phyloP scores from a whole-genome alignment of 2,888 invertebrate species.

The Bombylius major region DNA sequence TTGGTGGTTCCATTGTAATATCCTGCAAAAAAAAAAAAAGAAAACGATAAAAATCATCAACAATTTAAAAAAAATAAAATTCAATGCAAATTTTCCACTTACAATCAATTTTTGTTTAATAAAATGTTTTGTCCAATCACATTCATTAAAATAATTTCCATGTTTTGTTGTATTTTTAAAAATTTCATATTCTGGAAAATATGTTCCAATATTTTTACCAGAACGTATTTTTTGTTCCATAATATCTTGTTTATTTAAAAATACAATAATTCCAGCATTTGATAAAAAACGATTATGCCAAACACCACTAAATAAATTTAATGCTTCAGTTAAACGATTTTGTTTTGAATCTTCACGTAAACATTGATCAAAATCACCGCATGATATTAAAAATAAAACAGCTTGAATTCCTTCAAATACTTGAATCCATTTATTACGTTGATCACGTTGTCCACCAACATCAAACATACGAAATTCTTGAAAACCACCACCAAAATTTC shows the following conservation, averaged over 20 bases:
- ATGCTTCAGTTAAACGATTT: conserved; percentile 59
- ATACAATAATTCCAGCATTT: conserved; percentile 64
- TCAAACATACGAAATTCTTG: conserved; percentile 73
- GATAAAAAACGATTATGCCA: conserved; percentile 60
- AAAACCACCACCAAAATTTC: conserved; percentile 53
- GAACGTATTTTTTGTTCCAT: conserved; percentile 56
- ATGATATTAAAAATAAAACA: conserved; percentile 66
- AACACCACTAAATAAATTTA: conserved; percentile 59
- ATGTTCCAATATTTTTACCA: conserved; percentile 48
- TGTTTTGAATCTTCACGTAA: conserved; percentile 55
- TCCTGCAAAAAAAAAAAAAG: conserved; percentile 35
- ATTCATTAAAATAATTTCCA: conserved; percentile 44
- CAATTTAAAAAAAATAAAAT: background rate
- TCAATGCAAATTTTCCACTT: conserved; percentile 20
- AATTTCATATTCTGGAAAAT: conserved; percentile 52
- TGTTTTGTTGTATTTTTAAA: conserved; percentile 39
- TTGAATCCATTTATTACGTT: conserved; percentile 74
- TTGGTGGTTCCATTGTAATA: conserved; percentile 41
- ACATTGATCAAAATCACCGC: conserved; percentile 67
- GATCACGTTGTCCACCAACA: conserved; percentile 72
- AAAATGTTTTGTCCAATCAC: conserved; percentile 51
- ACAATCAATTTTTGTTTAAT: conserved; percentile 55
- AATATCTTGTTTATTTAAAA: conserved; percentile 71
- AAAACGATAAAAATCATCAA: background rate
- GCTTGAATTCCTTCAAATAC: conserved; percentile 74